A percentile compares a stretch with the other conserved stretches of the same genome.
Evolutionary conservation across 2,113 vertebrate genomes (phyloP).

Genomic region (Trinectes maculatus): DNA sequence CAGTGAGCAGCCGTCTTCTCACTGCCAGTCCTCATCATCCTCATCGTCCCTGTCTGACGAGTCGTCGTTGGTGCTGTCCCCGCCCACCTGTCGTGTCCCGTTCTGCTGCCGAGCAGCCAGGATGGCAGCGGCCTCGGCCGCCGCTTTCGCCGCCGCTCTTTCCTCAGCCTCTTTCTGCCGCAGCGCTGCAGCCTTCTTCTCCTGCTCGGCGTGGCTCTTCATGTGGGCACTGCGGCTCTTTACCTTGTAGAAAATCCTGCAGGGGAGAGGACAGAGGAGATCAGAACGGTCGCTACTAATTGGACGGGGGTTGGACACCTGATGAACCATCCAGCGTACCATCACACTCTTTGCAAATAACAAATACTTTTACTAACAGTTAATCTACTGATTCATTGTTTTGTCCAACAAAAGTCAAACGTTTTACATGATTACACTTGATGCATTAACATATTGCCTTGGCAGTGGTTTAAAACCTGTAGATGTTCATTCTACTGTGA

Average conservation of each 20-base stretch:
- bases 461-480: background rate
- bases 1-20: conserved; percentile 16
- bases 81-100: conserved; percentile 63
- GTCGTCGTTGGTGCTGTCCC: conserved; percentile 80
- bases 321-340: too few relatives aligned
- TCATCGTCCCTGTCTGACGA: conserved; percentile 85
- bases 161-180: conserved; percentile 87
- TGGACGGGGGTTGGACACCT: too few relatives aligned
- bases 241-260: conserved; percentile 95
- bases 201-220: conserved; percentile 98
- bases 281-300: conserved; percentile 15
- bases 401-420: too few relatives aligned
- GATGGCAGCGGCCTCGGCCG: conserved; percentile 68
- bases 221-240: conserved; percentile 99
- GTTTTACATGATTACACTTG: too few relatives aligned
- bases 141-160: conserved; percentile 58
- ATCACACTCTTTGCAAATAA: too few relatives aligned
- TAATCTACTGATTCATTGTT: too few relatives aligned
- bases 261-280: background rate
- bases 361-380: too few relatives aligned
- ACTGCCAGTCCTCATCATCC: conserved; percentile 82
- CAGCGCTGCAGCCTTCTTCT: conserved; percentile 94
- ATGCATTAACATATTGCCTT: too few relatives aligned
- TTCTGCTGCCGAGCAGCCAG: conserved; percentile 77
- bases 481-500: background rate